Percentiles rank a stretch among this genome's conserved stretches.
phyloP scores from a whole-genome alignment of 1,140 invertebrate genomes.

The Seison nebaliae region DNA sequence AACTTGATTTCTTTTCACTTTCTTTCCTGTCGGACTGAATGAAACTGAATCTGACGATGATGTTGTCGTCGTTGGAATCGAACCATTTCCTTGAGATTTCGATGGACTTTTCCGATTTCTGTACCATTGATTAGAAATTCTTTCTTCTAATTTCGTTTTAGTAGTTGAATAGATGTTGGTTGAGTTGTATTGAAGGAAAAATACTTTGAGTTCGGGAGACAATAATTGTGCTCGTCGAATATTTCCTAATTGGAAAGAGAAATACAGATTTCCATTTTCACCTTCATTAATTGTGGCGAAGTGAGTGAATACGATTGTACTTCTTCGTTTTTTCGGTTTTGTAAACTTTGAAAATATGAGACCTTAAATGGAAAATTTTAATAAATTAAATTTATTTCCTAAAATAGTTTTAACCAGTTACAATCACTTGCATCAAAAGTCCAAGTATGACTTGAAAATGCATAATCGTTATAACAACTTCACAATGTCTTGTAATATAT shows the following conservation, averaged over 20 bases:
- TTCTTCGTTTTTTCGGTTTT: slow-evolving; percentile 16
- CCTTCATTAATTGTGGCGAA: slow-evolving; percentile 2
- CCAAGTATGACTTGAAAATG: slow-evolving; percentile 9
- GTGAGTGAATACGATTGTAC: slow-evolving; percentile 17
- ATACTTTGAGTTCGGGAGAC: not conserved
- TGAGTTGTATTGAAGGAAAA: slow-evolving; percentile 2
- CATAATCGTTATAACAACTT: slow-evolving; percentile 1
- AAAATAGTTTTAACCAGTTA: too few species aligned
- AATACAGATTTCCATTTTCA: slow-evolving; percentile 1
- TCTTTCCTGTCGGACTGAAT: too few species aligned
- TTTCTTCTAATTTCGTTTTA: too few species aligned
- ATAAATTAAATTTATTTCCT: too few species aligned
- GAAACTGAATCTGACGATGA: too few species aligned
- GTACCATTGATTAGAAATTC: too few species aligned
- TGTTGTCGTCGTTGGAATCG: too few species aligned
- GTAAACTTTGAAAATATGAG: slow-evolving; percentile 11
- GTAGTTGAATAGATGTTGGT: too few species aligned
- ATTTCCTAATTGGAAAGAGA: slow-evolving; percentile 10
- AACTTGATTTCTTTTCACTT: too few species aligned
- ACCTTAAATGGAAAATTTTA: not conserved
- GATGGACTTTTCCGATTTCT: too few species aligned
- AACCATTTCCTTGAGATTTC: too few species aligned
- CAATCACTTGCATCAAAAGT: slow-evolving; percentile 8
- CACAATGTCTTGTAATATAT: slow-evolving; percentile 12
- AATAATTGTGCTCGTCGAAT: slow-evolving; percentile 2